phyloP scores from a whole-genome alignment of 64 coral and sea anemone genomes.

The Stichodactyla helianthus region DNA sequence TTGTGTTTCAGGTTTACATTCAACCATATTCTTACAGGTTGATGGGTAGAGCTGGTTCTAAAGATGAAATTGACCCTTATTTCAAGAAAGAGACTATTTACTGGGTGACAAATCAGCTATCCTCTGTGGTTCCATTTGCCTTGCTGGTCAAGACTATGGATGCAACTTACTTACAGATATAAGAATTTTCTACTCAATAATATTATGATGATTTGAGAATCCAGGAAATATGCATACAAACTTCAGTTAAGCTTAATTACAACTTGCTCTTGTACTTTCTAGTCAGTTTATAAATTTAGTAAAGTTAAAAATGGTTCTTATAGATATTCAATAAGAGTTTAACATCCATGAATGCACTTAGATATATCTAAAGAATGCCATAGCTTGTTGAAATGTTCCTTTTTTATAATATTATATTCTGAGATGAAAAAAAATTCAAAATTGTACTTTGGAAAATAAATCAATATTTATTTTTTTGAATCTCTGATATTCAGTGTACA shows the following conservation, averaged over 20 bases:
- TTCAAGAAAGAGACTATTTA: conserved; percentile 92
- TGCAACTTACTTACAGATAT: conserved; percentile 78
- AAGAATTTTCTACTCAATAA: conserved; percentile 4
- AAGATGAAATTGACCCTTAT: conserved; percentile 96
- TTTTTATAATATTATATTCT: not conserved
- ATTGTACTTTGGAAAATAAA: conserved; percentile 1
- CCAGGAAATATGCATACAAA: too few relatives aligned
- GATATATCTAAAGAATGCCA: not conserved
- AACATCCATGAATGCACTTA: not conserved
- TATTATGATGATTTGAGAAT: too few relatives aligned
- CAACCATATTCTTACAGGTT: conserved; percentile 84
- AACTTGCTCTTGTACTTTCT: not conserved
- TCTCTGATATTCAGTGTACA: not conserved
- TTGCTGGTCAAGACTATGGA: conserved; percentile 93
- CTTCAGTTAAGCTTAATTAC: not conserved
- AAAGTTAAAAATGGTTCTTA: not conserved
- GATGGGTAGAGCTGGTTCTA: conserved; percentile 78
- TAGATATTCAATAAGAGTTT: not conserved
- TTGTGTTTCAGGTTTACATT: conserved; percentile 87
- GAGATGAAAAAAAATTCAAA: conserved; percentile 10
- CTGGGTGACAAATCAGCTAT: conserved; percentile 87
- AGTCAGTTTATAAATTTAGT: not conserved
- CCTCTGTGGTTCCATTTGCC: conserved; percentile 85
- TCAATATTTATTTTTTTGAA: conserved; percentile 10
- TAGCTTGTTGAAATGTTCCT: not conserved